Evolutionary conservation across 2,888 invertebrate genomes (phyloP).

Genomic region (Lepetodrilus schrolli): DNA sequence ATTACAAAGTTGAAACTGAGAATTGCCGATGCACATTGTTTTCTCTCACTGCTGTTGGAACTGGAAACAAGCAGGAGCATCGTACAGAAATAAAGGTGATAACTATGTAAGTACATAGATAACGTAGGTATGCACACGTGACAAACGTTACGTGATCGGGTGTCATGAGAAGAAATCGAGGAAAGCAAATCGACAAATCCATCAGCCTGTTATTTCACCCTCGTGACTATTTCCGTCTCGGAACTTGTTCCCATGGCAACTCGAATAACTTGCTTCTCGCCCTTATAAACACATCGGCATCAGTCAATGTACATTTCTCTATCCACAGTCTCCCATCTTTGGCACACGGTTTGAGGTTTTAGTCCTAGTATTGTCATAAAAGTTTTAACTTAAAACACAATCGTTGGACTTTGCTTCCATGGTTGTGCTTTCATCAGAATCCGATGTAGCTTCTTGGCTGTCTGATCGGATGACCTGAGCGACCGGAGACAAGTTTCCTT

Average conservation of each 20-base stretch:
- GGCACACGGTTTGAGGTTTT: neutral
- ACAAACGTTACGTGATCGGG: no score
- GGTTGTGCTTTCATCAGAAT: neutral
- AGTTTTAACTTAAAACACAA: conserved; percentile 34
- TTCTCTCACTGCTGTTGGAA: no score
- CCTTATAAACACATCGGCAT: neutral
- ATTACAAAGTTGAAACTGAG: no score
- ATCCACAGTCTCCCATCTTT: neutral
- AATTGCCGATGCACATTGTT: no score
- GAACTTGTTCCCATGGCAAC: conserved; percentile 19
- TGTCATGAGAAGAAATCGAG: no score
- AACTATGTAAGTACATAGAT: no score
- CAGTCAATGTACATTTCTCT: neutral
- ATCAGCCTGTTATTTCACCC: no score
- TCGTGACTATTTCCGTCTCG: no score
- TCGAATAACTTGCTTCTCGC: neutral
- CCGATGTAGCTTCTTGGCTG: neutral
- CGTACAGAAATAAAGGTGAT: no score
- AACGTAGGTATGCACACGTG: no score
- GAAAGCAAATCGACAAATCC: no score
- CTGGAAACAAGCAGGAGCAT: no score
- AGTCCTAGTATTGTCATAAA: neutral
- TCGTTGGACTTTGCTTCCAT: conserved; percentile 38
- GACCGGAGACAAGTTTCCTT: conserved; percentile 62
- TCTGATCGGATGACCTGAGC: conserved; percentile 59